Percentiles rank a stretch among this genome's conserved stretches.
Conservation (phyloP, 1,140 invertebrate species). For the Pseudomyrmex concolor region DNA sequence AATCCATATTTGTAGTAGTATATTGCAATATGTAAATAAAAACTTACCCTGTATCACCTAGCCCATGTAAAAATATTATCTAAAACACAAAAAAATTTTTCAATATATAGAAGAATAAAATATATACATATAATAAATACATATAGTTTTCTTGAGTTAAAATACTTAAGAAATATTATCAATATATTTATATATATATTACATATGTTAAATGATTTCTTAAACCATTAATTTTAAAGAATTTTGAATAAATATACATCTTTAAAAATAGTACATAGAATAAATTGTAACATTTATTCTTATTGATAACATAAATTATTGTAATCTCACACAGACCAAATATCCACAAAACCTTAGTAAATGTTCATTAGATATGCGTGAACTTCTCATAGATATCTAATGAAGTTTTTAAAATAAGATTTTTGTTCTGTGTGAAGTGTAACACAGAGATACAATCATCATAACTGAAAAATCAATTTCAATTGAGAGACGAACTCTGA, state of each 20-base stretch:
- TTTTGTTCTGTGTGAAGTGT: no score
- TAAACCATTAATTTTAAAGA: not conserved
- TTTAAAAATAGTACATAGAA: not conserved
- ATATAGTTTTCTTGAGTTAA: no score
- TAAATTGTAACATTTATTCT: not conserved
- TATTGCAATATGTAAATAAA: not conserved
- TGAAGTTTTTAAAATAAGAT: no score
- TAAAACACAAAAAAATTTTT: slow-evolving; percentile 76
- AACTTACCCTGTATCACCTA: slow-evolving; percentile 86
- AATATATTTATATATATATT: not conserved
- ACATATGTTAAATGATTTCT: not conserved
- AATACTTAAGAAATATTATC: not conserved
- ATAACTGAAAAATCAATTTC: no score
- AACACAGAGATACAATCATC: no score
- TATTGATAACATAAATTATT: not conserved
- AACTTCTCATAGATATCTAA: no score
- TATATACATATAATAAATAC: not conserved
- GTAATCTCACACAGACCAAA: no score
- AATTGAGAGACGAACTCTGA: no score
- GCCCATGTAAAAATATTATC: slow-evolving; percentile 86
- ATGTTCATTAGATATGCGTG: no score
- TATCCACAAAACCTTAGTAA: no score
- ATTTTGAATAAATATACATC: not conserved
- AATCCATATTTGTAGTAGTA: slow-evolving; percentile 12
- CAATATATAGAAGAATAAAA: not conserved